Evolutionary conservation across 2,888 invertebrate species (phyloP).

Genomic region (Xestia xanthographa): DNA sequence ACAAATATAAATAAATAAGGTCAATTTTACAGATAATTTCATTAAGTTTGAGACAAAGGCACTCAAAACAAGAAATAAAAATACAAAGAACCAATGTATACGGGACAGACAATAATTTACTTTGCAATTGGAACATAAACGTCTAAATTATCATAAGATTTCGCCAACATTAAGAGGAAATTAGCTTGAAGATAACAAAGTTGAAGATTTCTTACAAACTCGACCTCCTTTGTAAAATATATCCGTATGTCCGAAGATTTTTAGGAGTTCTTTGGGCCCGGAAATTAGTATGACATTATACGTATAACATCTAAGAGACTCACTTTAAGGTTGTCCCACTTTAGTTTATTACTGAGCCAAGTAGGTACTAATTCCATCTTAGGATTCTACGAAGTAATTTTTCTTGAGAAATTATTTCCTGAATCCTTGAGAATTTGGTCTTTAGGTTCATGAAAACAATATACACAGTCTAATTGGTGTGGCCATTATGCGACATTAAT

Average conservation of each 20-base stretch:
- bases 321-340: neutral
- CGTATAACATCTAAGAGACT: neutral
- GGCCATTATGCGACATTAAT: neutral
- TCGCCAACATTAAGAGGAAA: slow-evolving; percentile 56
- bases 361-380: neutral
- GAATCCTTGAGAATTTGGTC: neutral
- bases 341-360: neutral
- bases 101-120: slow-evolving; percentile 56
- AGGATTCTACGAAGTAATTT: neutral
- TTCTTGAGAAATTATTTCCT: neutral
- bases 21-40: slow-evolving; percentile 33
- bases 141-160: slow-evolving; percentile 63
- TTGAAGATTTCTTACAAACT: slow-evolving; percentile 50
- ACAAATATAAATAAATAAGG: slow-evolving; percentile 28
- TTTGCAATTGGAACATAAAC: slow-evolving; percentile 52
- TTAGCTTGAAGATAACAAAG: slow-evolving; percentile 61
- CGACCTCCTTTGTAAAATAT: slow-evolving; percentile 32
- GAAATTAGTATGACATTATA: slow-evolving; percentile 29
- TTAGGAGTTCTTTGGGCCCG: slow-evolving; percentile 19
- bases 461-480: neutral
- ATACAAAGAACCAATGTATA: slow-evolving; percentile 53
- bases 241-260: slow-evolving; percentile 32
- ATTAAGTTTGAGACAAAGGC: slow-evolving; percentile 44
- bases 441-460: neutral
- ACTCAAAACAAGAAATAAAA: slow-evolving; percentile 54